These are phyloP conservation scores for Penaeus indicus DNA, from an alignment of 1,140 invertebrate genomes.

Conservation along the genomic window DNA sequence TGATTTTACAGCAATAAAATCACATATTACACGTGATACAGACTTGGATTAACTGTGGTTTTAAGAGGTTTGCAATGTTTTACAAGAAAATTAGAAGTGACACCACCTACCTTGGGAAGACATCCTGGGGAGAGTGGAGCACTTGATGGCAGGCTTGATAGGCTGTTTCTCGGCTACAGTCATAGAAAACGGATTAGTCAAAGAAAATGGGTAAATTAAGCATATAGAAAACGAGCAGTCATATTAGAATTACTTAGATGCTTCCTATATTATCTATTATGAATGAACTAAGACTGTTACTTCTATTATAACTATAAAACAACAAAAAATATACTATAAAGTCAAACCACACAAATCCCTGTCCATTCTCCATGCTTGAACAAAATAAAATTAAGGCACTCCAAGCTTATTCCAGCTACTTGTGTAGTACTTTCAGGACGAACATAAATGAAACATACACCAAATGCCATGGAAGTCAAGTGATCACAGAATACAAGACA, in stretches of 20 bases:
- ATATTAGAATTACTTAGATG: constrained; percentile 32
- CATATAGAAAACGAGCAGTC: constrained; percentile 43
- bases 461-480: constrained; percentile 33
- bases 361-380: constrained; percentile 38
- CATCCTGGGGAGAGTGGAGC: constrained; percentile 90
- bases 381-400: constrained; percentile 20
- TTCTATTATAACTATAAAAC: constrained; percentile 31
- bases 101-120: constrained; percentile 88
- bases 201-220: constrained; percentile 47
- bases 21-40: constrained; percentile 1
- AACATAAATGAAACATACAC: constrained; percentile 30
- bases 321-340: constrained; percentile 3
- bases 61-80: background rate
- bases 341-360: constrained; percentile 41
- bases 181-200: constrained; percentile 61
- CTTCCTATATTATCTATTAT: background rate
- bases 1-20: no score
- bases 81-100: constrained; percentile 1
- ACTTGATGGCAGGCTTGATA: constrained; percentile 94
- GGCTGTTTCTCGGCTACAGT: constrained; percentile 88
- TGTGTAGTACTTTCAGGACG: constrained; percentile 32
- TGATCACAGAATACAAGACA: constrained; percentile 29
- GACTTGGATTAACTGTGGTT: background rate
- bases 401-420: constrained; percentile 39
- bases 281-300: constrained; percentile 26